These are phyloP conservation scores for Bostrychus sinensis DNA, from an alignment of 2,113 vertebrate genomes.

Conservation along the genomic window DNA sequence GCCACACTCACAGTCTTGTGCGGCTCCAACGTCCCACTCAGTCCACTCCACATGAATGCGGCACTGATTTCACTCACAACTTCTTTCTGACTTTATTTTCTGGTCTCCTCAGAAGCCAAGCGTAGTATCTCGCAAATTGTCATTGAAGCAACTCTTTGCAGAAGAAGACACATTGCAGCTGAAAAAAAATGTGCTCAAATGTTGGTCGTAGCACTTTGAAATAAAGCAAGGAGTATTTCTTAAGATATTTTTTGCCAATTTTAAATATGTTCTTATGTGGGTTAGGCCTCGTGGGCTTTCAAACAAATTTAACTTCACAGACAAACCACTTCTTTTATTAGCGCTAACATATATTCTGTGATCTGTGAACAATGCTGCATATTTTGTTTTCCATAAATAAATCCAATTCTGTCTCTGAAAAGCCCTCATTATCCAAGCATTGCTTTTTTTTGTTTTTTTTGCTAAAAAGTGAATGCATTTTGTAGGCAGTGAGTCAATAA, in stretches of 20 bases:
- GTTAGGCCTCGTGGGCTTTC: neutral
- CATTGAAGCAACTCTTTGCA: neutral
- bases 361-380: neutral
- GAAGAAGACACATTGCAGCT: neutral
- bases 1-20: conserved; percentile 16
- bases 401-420: neutral
- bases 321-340: too few species aligned
- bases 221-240: neutral
- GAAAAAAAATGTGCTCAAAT: neutral
- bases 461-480: conserved; percentile 2
- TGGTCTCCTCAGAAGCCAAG: conserved; percentile 22
- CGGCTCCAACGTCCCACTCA: conserved; percentile 29
- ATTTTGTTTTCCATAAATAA: neutral
- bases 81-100: conserved; percentile 5
- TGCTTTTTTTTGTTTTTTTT: neutral
- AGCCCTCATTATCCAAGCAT: neutral
- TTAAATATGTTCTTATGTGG: neutral
- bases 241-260: neutral
- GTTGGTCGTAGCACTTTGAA: neutral
- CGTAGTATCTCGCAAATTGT: neutral
- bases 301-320: too few species aligned
- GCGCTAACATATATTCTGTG: too few species aligned
- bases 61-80: conserved; percentile 15
- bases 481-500: neutral
- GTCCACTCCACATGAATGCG: conserved; percentile 16